Conservation (phyloP, 2,888 invertebrate genomes). For the Caenorhabditis japonica region DNA sequence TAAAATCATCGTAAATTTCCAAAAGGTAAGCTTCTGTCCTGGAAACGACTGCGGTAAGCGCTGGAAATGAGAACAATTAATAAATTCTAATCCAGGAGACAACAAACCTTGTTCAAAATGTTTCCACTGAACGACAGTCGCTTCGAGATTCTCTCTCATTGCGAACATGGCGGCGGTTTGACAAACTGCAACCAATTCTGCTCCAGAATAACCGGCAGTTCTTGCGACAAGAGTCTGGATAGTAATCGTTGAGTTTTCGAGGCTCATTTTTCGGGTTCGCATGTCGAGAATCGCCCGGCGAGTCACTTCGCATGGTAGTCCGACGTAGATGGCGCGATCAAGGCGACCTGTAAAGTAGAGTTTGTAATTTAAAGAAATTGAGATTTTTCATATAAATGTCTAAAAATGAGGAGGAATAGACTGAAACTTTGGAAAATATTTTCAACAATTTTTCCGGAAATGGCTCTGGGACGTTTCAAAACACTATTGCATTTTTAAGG, state of each 20-base stretch:
- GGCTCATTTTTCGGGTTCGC: constrained; percentile 75
- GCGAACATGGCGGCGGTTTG: constrained; percentile 83
- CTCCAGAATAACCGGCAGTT: constrained; percentile 81
- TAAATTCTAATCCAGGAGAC: not conserved
- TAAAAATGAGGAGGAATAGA: too few species aligned
- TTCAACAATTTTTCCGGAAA: too few species aligned
- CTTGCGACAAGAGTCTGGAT: constrained; percentile 41
- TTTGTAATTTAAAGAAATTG: too few species aligned
- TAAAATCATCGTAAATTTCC: constrained; percentile 66
- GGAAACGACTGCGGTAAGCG: constrained; percentile 60
- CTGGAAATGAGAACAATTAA: constrained; percentile 13
- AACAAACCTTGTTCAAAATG: constrained; percentile 53
- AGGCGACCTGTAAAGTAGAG: constrained; percentile 85
- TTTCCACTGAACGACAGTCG: constrained; percentile 42
- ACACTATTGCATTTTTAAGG: too few species aligned
- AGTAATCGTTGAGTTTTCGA: constrained; percentile 23
- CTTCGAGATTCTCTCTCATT: constrained; percentile 59
- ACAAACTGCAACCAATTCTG: constrained; percentile 88
- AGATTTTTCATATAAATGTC: too few species aligned
- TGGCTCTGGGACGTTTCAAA: too few species aligned
- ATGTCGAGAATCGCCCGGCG: constrained; percentile 87
- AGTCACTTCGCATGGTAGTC: constrained; percentile 87
- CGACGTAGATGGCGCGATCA: constrained; percentile 92
- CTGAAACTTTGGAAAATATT: too few species aligned
- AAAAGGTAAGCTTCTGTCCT: constrained; percentile 67